Conservation (phyloP, 2,113 vertebrate genomes). For the Hemicordylus capensis region DNA sequence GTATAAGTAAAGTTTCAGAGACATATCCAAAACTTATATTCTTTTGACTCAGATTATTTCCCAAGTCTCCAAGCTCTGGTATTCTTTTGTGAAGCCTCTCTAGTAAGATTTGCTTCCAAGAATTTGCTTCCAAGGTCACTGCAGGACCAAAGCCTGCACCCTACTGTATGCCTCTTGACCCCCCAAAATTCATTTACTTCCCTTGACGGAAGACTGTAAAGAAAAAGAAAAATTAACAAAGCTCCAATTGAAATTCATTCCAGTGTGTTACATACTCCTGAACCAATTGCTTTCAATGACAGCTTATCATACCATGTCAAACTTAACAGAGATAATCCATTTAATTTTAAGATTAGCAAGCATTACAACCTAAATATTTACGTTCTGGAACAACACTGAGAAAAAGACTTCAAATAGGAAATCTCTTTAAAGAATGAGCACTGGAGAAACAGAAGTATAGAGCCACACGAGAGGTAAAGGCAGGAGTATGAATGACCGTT, state of each 20-base stretch:
- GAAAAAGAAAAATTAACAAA: slow-evolving; percentile 31
- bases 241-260: slow-evolving; percentile 35
- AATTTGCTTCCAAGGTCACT: not conserved
- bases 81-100: not conserved
- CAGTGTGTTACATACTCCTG: slow-evolving; percentile 26
- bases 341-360: slow-evolving; percentile 24
- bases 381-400: not conserved
- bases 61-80: not conserved
- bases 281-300: slow-evolving; percentile 40
- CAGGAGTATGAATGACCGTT: not conserved
- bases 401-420: not conserved
- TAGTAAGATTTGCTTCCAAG: not conserved
- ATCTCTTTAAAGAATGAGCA: not conserved
- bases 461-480: not conserved
- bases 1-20: not conserved
- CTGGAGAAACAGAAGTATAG: not conserved
- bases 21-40: not conserved
- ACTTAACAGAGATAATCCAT: slow-evolving; percentile 24
- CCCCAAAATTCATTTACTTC: slow-evolving; percentile 4
- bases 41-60: not conserved
- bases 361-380: not conserved
- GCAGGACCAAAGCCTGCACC: not conserved
- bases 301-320: slow-evolving; percentile 33
- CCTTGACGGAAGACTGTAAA: slow-evolving; percentile 18
- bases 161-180: not conserved